Evolutionary conservation across 2,888 invertebrate species (phyloP).

Genomic region (Octonoba sinensis): DNA sequence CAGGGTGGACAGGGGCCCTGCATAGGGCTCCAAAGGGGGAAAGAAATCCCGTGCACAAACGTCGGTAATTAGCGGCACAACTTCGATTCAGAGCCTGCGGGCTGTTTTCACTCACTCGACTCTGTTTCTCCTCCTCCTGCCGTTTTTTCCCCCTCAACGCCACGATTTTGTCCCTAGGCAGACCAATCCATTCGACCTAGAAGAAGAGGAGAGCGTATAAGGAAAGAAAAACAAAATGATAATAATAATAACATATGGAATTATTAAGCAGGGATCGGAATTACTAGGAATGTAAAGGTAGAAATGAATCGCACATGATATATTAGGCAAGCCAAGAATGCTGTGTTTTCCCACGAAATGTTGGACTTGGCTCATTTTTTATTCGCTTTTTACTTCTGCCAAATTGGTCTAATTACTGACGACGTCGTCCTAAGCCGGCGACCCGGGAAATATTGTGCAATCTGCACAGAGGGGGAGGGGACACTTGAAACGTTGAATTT

Average conservation of each 20-base stretch:
- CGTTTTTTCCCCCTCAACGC: slow-evolving; percentile 33
- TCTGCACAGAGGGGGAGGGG: slow-evolving; percentile 2
- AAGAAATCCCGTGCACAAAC: slow-evolving; percentile 36
- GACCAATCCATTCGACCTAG: slow-evolving; percentile 58
- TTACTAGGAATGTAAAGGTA: slow-evolving; percentile 63
- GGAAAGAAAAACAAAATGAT: slow-evolving; percentile 18
- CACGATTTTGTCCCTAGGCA: slow-evolving; percentile 44
- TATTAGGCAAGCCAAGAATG: slow-evolving; percentile 56
- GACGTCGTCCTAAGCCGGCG: slow-evolving; percentile 35
- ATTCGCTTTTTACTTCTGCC: slow-evolving; percentile 57
- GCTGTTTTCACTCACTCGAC: slow-evolving; percentile 59
- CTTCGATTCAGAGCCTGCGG: slow-evolving; percentile 49
- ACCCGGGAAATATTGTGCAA: slow-evolving; percentile 57
- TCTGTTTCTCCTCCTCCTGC: slow-evolving; percentile 13
- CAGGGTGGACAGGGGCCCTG: slow-evolving; percentile 35
- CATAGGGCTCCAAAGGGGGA: slow-evolving; percentile 20
- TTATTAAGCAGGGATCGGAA: slow-evolving; percentile 62
- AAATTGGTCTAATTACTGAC: slow-evolving; percentile 59
- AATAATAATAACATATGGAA: slow-evolving; percentile 60
- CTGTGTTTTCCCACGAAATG: slow-evolving; percentile 59
- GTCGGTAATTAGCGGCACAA: slow-evolving; percentile 60
- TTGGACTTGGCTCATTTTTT: slow-evolving; percentile 52
- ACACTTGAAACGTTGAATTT: slow-evolving; percentile 44
- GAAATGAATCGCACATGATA: slow-evolving; percentile 62
- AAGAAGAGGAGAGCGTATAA: slow-evolving; percentile 28